Evolutionary conservation across 1,140 invertebrate genomes (phyloP).

Genomic region (Temnothorax nylanderi): DNA sequence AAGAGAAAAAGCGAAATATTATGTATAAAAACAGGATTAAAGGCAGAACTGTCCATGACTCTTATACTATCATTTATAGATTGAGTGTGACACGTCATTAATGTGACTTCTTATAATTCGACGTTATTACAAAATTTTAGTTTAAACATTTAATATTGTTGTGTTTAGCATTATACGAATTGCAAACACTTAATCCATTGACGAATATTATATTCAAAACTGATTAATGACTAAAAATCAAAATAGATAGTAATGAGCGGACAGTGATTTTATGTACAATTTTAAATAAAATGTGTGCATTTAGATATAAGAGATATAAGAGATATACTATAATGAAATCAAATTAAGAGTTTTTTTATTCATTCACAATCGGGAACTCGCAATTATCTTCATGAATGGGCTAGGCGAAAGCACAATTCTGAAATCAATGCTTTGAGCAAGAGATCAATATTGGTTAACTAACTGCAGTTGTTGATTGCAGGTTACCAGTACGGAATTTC

Average conservation of each 20-base stretch:
- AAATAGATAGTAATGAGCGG: neutral
- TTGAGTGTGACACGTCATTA: neutral
- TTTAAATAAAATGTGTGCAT: constrained; percentile 48
- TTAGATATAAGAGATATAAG: constrained; percentile 4
- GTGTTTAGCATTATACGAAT: neutral
- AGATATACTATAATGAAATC: neutral
- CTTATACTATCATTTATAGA: neutral
- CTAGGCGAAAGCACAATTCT: neutral
- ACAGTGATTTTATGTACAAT: constrained; percentile 18
- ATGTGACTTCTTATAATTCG: neutral
- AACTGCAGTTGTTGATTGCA: neutral
- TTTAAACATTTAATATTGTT: constrained; percentile 12
- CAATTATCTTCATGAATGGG: neutral
- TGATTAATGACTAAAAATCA: constrained; percentile 8
- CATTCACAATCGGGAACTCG: neutral
- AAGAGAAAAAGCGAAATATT: constrained; percentile 6
- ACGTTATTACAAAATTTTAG: neutral
- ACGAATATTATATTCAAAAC: neutral
- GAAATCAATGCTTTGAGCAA: neutral
- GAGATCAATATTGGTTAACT: neutral
- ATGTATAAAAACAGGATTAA: neutral
- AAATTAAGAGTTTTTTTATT: neutral
- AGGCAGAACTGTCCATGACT: neutral
- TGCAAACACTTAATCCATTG: neutral
- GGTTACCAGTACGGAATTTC: neutral